phyloP scores from a whole-genome alignment of 2,888 invertebrate genomes.

The Temnothorax unifasciatus region DNA sequence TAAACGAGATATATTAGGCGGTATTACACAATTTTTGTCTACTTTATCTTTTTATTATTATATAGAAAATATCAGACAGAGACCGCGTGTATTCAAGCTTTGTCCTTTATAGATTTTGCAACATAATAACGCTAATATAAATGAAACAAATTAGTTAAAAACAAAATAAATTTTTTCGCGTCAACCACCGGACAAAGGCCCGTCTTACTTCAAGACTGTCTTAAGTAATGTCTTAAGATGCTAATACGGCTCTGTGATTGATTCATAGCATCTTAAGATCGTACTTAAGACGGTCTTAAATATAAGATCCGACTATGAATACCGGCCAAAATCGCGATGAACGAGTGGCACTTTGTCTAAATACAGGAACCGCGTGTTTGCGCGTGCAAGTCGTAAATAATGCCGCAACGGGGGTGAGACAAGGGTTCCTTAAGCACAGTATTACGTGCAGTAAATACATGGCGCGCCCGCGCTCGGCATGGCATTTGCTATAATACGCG shows the following conservation, averaged over 20 bases:
- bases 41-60: background rate
- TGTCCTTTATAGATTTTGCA: no score
- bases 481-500: conserved; percentile 57
- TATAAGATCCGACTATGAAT: no score
- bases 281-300: no score
- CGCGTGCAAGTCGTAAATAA: conserved; percentile 43
- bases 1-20: no score
- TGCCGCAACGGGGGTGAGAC: background rate
- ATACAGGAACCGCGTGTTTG: conserved; percentile 33
- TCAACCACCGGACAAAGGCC: background rate
- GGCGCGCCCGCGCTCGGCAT: conserved; percentile 28
- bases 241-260: no score
- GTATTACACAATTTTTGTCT: background rate
- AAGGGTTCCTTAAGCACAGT: conserved; percentile 55
- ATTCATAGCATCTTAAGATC: no score
- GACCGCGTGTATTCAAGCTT: background rate
- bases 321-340: conserved; percentile 17
- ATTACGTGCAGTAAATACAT: conserved; percentile 57
- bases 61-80: background rate
- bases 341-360: conserved; percentile 45
- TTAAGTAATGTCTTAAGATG: no score
- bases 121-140: background rate
- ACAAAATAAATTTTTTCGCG: background rate
- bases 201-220: no score
- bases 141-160: background rate